phyloP scores from a whole-genome alignment of 2,797 vertebrate genomes.

The Vireo griseus region DNA sequence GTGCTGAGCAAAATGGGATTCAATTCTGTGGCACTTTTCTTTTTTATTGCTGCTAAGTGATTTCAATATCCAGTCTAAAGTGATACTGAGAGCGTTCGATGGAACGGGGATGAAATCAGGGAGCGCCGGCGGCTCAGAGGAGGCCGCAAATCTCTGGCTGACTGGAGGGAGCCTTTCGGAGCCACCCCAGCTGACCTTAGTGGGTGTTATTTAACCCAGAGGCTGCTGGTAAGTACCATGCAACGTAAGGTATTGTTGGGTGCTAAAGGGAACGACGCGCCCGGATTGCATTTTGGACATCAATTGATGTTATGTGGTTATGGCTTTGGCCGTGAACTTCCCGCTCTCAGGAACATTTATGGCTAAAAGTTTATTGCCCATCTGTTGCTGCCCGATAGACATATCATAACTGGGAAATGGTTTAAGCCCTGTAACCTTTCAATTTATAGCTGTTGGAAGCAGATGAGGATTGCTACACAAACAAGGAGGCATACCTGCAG shows the following conservation, averaged over 20 bases:
- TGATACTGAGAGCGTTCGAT: slow-evolving; percentile 10
- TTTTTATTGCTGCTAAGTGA: slow-evolving; percentile 56
- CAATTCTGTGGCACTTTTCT: slow-evolving; percentile 31
- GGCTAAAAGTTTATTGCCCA: slow-evolving; percentile 39
- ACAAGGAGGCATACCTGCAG: not conserved
- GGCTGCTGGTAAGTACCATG: slow-evolving; percentile 14
- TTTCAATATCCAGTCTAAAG: slow-evolving; percentile 51
- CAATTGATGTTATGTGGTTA: slow-evolving; percentile 9
- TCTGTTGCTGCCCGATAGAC: slow-evolving; percentile 38
- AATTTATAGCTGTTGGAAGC: not conserved
- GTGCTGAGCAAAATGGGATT: slow-evolving; percentile 43
- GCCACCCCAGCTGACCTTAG: slow-evolving; percentile 12
- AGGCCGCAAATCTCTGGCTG: slow-evolving; percentile 3
- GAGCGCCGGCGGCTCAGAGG: not conserved
- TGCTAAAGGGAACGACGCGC: not conserved
- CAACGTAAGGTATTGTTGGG: not conserved
- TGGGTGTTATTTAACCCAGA: slow-evolving; percentile 26
- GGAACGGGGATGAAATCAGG: slow-evolving; percentile 1
- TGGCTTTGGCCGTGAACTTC: slow-evolving; percentile 43
- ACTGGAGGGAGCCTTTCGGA: not conserved
- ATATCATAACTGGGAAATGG: not conserved
- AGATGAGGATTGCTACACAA: not conserved
- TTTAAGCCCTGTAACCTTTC: slow-evolving; percentile 1
- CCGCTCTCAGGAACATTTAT: not conserved
- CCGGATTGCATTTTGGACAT: slow-evolving; percentile 29